Evolutionary conservation across 2,888 invertebrate species (phyloP).

Genomic region (Apamea anceps): DNA sequence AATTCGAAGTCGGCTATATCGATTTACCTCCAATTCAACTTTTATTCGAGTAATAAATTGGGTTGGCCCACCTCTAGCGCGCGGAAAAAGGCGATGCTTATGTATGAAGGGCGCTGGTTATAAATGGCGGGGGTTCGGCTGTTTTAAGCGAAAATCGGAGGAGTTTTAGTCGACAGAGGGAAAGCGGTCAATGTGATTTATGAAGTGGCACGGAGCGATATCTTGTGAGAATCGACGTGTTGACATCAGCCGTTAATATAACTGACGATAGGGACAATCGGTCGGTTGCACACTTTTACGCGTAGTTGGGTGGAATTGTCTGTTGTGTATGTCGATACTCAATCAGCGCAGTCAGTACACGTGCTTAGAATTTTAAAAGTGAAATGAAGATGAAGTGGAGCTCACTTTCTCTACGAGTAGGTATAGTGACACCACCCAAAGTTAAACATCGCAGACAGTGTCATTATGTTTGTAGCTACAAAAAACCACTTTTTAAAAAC

Average conservation of each 20-base stretch:
- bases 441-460: too few relatives aligned
- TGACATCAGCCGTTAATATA: constrained; percentile 52
- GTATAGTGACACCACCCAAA: neutral
- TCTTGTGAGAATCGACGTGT: constrained; percentile 58
- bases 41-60: constrained; percentile 62
- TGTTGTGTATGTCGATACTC: neutral
- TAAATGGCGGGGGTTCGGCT: constrained; percentile 66
- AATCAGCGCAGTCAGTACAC: neutral
- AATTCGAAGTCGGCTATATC: constrained; percentile 55
- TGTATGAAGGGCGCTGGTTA: constrained; percentile 70
- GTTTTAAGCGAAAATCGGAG: constrained; percentile 65
- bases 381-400: neutral
- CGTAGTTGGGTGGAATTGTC: neutral
- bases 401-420: neutral
- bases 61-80: constrained; percentile 55
- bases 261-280: constrained; percentile 20
- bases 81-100: constrained; percentile 68
- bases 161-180: constrained; percentile 56
- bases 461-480: too few relatives aligned
- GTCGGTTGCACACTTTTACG: neutral
- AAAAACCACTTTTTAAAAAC: too few relatives aligned
- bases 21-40: constrained; percentile 59
- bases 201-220: constrained; percentile 52
- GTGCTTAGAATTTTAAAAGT: neutral
- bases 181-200: constrained; percentile 63